Percentiles rank a stretch among this genome's conserved stretches.
These are phyloP conservation scores for Tetrax tetrax DNA, from an alignment of 2,113 vertebrate genomes.

Conservation along the genomic window DNA sequence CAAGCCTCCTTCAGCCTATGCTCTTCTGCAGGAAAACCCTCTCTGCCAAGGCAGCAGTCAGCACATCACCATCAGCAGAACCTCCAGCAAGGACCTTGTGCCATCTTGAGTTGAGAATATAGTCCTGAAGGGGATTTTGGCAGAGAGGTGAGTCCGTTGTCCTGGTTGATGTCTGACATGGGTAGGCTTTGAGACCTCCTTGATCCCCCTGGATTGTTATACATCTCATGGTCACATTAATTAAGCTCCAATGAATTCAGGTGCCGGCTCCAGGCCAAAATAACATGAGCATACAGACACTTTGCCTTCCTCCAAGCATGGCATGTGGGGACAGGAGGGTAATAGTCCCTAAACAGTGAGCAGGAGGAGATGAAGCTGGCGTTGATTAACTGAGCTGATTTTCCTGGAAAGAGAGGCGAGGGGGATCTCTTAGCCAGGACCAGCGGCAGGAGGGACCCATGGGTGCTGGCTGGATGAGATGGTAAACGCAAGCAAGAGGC, in stretches of 20 bases:
- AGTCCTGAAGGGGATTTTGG: not conserved
- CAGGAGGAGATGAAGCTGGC: not conserved
- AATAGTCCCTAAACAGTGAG: not conserved
- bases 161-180: not conserved
- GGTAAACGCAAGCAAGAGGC: not conserved
- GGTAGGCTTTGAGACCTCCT: not conserved
- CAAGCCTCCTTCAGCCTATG: not conserved
- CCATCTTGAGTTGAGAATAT: not conserved
- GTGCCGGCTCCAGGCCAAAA: fast-evolving
- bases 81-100: not conserved
- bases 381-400: not conserved
- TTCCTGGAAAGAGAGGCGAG: not conserved
- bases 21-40: not conserved
- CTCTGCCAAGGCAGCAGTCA: not conserved
- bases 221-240: not conserved
- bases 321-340: not conserved
- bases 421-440: not conserved
- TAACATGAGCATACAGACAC: not conserved
- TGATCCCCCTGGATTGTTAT: not conserved
- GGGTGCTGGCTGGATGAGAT: not conserved
- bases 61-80: not conserved
- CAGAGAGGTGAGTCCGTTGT: not conserved
- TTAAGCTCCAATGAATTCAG: not conserved
- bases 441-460: not conserved
- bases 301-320: not conserved